Base-by-base conservation (phyloP, 1,140 invertebrate genomes). In the Drosophila paulistorum region DNA sequence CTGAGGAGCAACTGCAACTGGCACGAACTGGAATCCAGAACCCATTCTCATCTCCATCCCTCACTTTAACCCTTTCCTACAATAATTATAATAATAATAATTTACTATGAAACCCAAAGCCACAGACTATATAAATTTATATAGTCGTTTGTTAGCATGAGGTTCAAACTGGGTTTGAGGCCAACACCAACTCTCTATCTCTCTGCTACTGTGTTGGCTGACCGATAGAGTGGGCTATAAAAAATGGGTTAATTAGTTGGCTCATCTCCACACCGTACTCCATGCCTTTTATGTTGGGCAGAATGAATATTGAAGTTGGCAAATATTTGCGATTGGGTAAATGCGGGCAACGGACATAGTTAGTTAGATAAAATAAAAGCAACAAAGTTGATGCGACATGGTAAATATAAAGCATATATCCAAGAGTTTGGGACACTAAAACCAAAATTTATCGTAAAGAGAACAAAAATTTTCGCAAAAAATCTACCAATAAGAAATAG, bases 71-170 rank as follows among this genome's bases (percentile, higher is more conserved):
- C 51, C 42, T 23, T 17, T 3, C 70, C 45, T 67, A 58, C 64
- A 73, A 74, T 82, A 72, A 86, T 86, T 86, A 86, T 89, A 79
- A 76, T 79, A 77, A 87, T 77, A 83, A 89, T 87, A 89, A 87
- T 87, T 87, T 80, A 87, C 76, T 84, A 77, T 69, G 59, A 71
- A 72, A 70, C 81, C 65, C 26, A 83, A 86, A 89, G 69, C 84
- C 83, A 77, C 76, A 87, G 63, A 62, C 77, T 77, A 61, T 42
- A 65, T 61, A 51, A 23, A 51, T 45, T 10, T 23, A 51, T 51
- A 20, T 20, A 10, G 4, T 48, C 45, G 45, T 48, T 48, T 51
- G 45, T 51, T 17, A 17, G 45, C 14, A 48, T 17, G 7, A 48
- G 45, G 62, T 58, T 13, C 13, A 55, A 35, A 41, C 14, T 20